These are phyloP conservation scores for Lepidiolamprologus cunningtoni DNA, from an alignment of 2,113 vertebrate species.

Conservation along the genomic window DNA sequence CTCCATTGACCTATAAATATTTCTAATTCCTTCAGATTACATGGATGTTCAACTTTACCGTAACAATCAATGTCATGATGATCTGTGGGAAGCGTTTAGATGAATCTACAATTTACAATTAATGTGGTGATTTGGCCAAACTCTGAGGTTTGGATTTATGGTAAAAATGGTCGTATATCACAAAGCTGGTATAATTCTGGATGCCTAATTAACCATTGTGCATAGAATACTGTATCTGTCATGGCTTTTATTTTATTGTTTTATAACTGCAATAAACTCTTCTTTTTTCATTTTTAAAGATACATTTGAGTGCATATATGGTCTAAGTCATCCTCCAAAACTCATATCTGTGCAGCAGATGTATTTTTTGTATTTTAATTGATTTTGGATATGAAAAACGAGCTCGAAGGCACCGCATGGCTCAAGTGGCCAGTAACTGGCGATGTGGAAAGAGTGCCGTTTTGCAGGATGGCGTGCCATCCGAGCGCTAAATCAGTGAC, in stretches of 20 bases:
- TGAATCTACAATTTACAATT: background rate
- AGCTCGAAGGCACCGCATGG: background rate
- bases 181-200: background rate
- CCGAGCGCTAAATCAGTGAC: slow-evolving; percentile 1
- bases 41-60: background rate
- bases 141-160: background rate
- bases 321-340: background rate
- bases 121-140: background rate
- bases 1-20: background rate
- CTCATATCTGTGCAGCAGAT: background rate
- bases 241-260: background rate
- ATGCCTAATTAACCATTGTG: background rate
- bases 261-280: background rate
- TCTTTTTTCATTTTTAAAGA: background rate
- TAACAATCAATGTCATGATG: background rate
- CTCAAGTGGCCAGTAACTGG: background rate
- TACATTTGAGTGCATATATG: background rate
- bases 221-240: background rate
- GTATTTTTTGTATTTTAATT: background rate
- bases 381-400: background rate
- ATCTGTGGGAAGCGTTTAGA: background rate
- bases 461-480: background rate
- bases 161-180: background rate
- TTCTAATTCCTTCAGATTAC: background rate
- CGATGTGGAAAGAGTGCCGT: background rate